A percentile compares a stretch with the other conserved stretches of the same genome.
These are phyloP conservation scores for Venturia canescens DNA, from an alignment of 1,140 invertebrate species.

Conservation along the genomic window DNA sequence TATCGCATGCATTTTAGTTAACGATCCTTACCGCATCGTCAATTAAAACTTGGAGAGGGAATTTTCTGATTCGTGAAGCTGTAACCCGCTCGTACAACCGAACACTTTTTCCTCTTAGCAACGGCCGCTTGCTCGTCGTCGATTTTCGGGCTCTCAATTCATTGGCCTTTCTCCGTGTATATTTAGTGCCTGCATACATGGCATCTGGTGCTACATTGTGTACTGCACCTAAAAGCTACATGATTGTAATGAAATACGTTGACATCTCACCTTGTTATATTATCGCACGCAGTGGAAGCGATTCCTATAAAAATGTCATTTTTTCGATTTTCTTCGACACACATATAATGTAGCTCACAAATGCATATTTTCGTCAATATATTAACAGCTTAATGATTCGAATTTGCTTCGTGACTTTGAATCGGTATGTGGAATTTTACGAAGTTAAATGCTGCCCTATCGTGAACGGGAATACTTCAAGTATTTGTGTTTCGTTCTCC, in stretches of 20 bases:
- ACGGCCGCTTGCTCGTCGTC: slow-evolving; percentile 6
- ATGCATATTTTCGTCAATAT: too few relatives aligned
- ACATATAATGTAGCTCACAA: too few relatives aligned
- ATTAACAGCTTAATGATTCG: too few relatives aligned
- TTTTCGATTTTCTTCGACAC: too few relatives aligned
- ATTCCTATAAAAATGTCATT: too few relatives aligned
- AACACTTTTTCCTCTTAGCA: slow-evolving; percentile 15
- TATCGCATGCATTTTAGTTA: too few relatives aligned
- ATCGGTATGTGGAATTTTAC: not conserved
- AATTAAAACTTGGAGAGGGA: not conserved
- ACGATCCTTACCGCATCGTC: too few relatives aligned
- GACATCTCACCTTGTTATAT: too few relatives aligned
- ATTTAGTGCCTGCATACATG: not conserved
- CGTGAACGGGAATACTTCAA: not conserved
- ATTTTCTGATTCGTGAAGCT: not conserved
- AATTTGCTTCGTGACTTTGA: too few relatives aligned
- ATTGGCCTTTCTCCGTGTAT: not conserved
- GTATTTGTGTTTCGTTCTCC: slow-evolving; percentile 2
- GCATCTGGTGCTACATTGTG: not conserved
- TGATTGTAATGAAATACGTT: too few relatives aligned
- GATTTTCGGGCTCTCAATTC: slow-evolving; percentile 4
- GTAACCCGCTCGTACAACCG: slow-evolving; percentile 27
- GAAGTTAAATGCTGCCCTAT: not conserved
- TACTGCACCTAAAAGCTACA: not conserved
- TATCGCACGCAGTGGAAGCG: too few relatives aligned